phyloP scores from a whole-genome alignment of 2,113 vertebrate species.

The Mastomys natalensis region DNA sequence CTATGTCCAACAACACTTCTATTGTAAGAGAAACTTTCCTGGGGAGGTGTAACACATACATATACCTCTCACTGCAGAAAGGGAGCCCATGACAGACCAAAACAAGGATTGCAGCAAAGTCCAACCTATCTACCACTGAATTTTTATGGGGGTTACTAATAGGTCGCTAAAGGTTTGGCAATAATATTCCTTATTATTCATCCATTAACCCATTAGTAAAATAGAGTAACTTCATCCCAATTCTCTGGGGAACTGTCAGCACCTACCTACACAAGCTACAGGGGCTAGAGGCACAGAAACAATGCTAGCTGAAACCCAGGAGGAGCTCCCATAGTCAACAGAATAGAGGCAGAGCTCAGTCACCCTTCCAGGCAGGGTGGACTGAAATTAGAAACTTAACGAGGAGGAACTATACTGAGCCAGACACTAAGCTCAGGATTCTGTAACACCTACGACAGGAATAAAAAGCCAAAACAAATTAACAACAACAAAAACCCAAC shows the following conservation, averaged over 20 bases:
- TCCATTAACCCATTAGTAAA: not conserved
- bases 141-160: not conserved
- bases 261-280: not conserved
- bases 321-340: no score
- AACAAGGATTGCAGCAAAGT: not conserved
- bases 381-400: not conserved
- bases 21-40: not conserved
- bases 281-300: not conserved
- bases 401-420: not conserved
- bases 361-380: not conserved
- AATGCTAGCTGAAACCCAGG: not conserved
- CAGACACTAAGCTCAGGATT: not conserved
- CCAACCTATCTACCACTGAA: not conserved
- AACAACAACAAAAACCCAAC: not conserved
- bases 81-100: not conserved
- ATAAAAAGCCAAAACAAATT: not conserved
- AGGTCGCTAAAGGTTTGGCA: no score
- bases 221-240: not conserved
- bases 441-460: not conserved
- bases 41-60: not conserved
- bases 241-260: not conserved
- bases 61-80: not conserved
- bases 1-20: not conserved
- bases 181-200: not conserved
- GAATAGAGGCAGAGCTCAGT: not conserved